Conservation (phyloP, 2,113 vertebrate genomes). For the Apodemus sylvaticus region DNA sequence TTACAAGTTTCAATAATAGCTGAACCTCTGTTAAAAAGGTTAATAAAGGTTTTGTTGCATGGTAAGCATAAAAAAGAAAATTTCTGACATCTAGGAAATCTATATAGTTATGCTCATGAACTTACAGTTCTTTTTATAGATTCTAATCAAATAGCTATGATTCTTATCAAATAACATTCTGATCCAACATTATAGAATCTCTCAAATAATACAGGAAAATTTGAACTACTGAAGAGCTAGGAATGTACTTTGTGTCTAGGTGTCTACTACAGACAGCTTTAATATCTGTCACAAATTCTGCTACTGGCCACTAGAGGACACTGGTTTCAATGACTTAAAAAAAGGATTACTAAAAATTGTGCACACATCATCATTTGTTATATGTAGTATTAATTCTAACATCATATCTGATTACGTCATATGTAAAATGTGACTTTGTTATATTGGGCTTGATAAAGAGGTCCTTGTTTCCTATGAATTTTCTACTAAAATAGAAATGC, state of each 20-base stretch:
- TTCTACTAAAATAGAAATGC: slow-evolving; percentile 37
- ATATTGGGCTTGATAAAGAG: background rate
- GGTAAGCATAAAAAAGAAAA: background rate
- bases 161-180: slow-evolving; percentile 18
- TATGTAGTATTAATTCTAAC: slow-evolving; percentile 19
- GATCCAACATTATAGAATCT: background rate
- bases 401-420: background rate
- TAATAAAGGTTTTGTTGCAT: too few relatives aligned
- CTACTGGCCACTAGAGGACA: slow-evolving; percentile 63
- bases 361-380: background rate
- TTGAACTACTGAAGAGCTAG: background rate
- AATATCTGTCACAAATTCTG: background rate
- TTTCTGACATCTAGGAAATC: background rate
- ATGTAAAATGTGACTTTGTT: background rate
- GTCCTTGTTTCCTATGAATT: background rate
- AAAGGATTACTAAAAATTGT: background rate
- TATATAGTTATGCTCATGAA: background rate
- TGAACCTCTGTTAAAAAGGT: too few relatives aligned
- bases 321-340: slow-evolving; percentile 35
- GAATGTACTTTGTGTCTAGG: background rate
- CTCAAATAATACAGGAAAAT: background rate
- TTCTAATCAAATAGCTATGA: background rate
- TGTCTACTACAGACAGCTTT: background rate
- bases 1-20: too few relatives aligned
- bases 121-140: slow-evolving; percentile 29